Evolutionary conservation across 1,140 invertebrate species (phyloP).

Genomic region (Dinoponera quadriceps): DNA sequence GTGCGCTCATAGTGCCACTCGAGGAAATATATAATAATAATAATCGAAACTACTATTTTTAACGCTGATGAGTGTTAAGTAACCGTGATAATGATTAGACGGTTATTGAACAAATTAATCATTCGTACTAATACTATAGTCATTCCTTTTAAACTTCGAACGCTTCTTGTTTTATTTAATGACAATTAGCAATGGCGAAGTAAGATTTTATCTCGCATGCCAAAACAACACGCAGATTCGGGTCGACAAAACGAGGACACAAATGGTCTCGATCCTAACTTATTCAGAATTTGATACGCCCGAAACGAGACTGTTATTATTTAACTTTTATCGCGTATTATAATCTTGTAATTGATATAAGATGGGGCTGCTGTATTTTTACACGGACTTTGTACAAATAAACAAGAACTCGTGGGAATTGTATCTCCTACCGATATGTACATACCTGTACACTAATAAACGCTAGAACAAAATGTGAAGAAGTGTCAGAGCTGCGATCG

Average conservation of each 20-base stretch:
- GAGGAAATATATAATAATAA: slow-evolving; percentile 2
- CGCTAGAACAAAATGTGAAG: slow-evolving; percentile 64
- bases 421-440: slow-evolving; percentile 80
- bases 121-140: slow-evolving; percentile 61
- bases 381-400: slow-evolving; percentile 85
- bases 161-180: slow-evolving; percentile 56
- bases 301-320: slow-evolving; percentile 71
- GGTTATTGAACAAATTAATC: slow-evolving; percentile 51
- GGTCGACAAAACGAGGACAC: slow-evolving; percentile 47
- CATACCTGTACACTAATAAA: slow-evolving; percentile 83
- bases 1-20: background rate
- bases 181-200: slow-evolving; percentile 11
- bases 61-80: slow-evolving; percentile 20
- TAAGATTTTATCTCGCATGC: slow-evolving; percentile 32
- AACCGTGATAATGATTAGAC: slow-evolving; percentile 57
- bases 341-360: slow-evolving; percentile 71
- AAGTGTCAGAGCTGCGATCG: slow-evolving; percentile 6
- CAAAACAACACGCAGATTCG: slow-evolving; percentile 59
- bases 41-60: slow-evolving; percentile 38
- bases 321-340: slow-evolving; percentile 66
- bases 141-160: slow-evolving; percentile 62
- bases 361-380: slow-evolving; percentile 84
- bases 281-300: slow-evolving; percentile 59
- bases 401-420: slow-evolving; percentile 74
- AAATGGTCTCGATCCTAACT: slow-evolving; percentile 61